phyloP scores from a whole-genome alignment of 2,888 invertebrate genomes.

The Podabrus alpinus region DNA sequence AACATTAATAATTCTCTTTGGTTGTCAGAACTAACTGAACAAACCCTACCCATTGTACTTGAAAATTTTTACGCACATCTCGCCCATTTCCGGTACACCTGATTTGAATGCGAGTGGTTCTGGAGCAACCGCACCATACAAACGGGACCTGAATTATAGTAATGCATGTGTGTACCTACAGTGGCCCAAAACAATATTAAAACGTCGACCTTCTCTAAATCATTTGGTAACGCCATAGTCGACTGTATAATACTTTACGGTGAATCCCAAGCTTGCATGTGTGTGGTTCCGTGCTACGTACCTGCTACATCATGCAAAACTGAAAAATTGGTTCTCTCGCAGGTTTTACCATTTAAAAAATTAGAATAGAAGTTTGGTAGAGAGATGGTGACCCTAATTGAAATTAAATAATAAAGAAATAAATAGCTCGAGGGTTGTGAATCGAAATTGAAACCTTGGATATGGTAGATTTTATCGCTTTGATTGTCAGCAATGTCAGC shows the following conservation, averaged over 20 bases:
- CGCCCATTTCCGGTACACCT: constrained; percentile 17
- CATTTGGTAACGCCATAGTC: constrained; percentile 1
- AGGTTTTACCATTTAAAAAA: neutral
- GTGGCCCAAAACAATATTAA: constrained; percentile 3
- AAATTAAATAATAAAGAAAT: neutral
- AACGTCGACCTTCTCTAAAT: neutral
- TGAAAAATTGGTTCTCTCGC: neutral
- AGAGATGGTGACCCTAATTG: neutral
- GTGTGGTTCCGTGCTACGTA: constrained; percentile 15
- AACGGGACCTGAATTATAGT: constrained; percentile 11
- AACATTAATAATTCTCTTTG: neutral
- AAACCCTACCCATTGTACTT: constrained; percentile 11
- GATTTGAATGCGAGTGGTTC: constrained; percentile 2
- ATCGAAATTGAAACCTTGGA: neutral
- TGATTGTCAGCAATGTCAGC: neutral
- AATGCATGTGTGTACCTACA: constrained; percentile 15
- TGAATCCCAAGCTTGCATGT: constrained; percentile 26
- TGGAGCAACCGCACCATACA: neutral
- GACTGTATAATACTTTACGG: constrained; percentile 28
- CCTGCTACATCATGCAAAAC: constrained; percentile 4
- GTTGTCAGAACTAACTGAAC: constrained; percentile 1
- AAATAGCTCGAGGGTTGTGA: neutral
- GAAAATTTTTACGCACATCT: constrained; percentile 11
- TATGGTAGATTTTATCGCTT: neutral
- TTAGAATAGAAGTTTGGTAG: neutral